phyloP scores from a whole-genome alignment of 2,888 invertebrate genomes.

The Auanema sp. region DNA sequence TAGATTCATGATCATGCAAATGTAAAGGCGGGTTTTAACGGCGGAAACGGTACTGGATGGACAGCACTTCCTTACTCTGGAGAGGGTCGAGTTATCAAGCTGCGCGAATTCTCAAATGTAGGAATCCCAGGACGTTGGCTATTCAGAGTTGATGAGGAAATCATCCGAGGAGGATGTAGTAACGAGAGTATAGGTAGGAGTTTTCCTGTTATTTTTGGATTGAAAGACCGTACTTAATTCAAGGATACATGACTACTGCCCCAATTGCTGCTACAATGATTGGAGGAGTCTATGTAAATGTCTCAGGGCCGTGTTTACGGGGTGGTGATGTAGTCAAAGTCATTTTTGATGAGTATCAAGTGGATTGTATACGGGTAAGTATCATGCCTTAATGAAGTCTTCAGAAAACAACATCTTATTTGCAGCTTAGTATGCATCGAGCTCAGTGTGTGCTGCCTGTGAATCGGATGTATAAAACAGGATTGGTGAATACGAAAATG shows the following conservation, averaged over 20 bases:
- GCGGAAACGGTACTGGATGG: slow-evolving; percentile 80
- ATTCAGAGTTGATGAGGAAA: slow-evolving; percentile 88
- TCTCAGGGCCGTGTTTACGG: slow-evolving; percentile 89
- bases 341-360: slow-evolving; percentile 37
- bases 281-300: slow-evolving; percentile 90
- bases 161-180: slow-evolving; percentile 82
- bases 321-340: slow-evolving; percentile 74
- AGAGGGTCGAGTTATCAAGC: slow-evolving; percentile 13
- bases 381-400: slow-evolving; percentile 1
- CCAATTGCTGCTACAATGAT: slow-evolving; percentile 72
- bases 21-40: slow-evolving; percentile 93
- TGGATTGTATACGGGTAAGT: slow-evolving; percentile 32
- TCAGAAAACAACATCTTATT: no score
- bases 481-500: slow-evolving; percentile 13
- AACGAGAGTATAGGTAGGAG: slow-evolving; percentile 50
- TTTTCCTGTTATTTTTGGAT: neutral
- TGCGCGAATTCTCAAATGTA: slow-evolving; percentile 21
- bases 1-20: no score
- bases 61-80: slow-evolving; percentile 24
- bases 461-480: slow-evolving; percentile 31
- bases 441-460: slow-evolving; percentile 30
- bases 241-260: slow-evolving; percentile 4
- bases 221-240: neutral
- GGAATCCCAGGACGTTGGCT: slow-evolving; percentile 77
- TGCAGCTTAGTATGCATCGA: slow-evolving; percentile 10